Base-by-base conservation (phyloP, 2,888 invertebrate genomes). In the Lepas anatifera region DNA sequence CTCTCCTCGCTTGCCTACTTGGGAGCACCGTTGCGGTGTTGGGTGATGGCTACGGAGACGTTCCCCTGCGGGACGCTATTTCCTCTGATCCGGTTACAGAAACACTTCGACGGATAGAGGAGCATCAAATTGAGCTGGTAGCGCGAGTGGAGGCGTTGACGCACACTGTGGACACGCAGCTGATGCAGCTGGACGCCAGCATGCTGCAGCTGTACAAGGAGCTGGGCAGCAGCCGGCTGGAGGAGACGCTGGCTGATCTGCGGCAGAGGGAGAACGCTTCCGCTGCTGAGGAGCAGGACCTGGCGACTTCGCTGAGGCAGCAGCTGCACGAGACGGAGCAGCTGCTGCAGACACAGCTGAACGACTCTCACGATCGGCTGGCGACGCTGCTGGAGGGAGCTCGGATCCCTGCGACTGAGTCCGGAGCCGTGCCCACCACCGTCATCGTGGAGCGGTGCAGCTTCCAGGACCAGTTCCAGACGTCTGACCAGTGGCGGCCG, bases 381-480 rank as follows among this genome's bases (percentile, higher is more conserved):
- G 50, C 13, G 50, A 8, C 50, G 50, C 50, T 50, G 50, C 50
- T 50, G 25, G 27, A 27, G 50, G 50, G 27, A 13, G 50, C 11
- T 7, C 50, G 50, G 25, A 25, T 27, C 50, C 11, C 27, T 27
- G 25, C 27, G 11, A 2, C 27, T 4, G 1, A 18, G 48, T 2
- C 25, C 50, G 27, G 50, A 25, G n/a, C 22, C 48, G 48, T 18
- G 27, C 2, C 50, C 50, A 50, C 50, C 27, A 46, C 46, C 22
- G 27, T 50, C 27, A 27, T 50, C 50, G 50, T 50, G 50, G 50
- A 50, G 50, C 50, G 50, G 50, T 50, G 50, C 50, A 50, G 50
- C 27, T 50, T 50, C 50, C 50, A 8, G 27, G 50, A 50, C 50
- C 25, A 50, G 7, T 50, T 27, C 50, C 27, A 3, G 50, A 8